Base-by-base conservation (phyloP, 2,113 vertebrate genomes). In the Ictidomys tridecemlineatus region DNA sequence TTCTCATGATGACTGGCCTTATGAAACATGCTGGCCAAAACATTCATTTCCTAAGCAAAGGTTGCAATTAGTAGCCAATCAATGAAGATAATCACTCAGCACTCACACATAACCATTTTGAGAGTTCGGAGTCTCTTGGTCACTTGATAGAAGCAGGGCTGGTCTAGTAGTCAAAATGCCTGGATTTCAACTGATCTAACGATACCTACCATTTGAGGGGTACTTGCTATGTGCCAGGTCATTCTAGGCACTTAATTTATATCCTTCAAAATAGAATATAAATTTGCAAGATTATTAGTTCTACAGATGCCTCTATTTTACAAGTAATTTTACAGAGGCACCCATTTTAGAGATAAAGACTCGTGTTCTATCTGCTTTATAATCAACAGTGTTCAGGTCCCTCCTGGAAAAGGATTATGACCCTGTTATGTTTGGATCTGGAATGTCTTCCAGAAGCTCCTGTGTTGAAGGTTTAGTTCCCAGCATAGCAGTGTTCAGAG, bases 1-100 rank as follows among this genome's bases (percentile, higher is more conserved):
- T 79, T 76, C 56, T 93, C 32, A n/a, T 53, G 77, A 42, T 74
- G 78, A 97, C 37, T 53, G 26, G n/a, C 28, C 73, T 85, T 96
- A 39, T 30, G 77, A 91, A 97, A 87, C 18, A 34, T 3, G 13
- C 42, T 85, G 37, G 37, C 56, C 89, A 91, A 91, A 94, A 77
- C 18, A 30, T 53, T 93, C 53, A 85, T 96, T 97, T 97, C 10
- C 53, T 95, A 45, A 82, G 26, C 58, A 85, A 65, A 80, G 18
- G 77, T 11, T 63, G 18, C 24, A 95, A 63, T 84, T 91, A 86
- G 74, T 58, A 76, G 51, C 22, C 58, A 63, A 18, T 53, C 37
- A 12, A 10, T 34, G 61, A 82, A 69, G n/a, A 32, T 65, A 84
- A 63, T 80, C 48, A 69, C 26, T 83, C 69, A 51, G 51, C 9